phyloP scores from a whole-genome alignment of 2,113 vertebrate genomes.

The Marmota flaviventris region DNA sequence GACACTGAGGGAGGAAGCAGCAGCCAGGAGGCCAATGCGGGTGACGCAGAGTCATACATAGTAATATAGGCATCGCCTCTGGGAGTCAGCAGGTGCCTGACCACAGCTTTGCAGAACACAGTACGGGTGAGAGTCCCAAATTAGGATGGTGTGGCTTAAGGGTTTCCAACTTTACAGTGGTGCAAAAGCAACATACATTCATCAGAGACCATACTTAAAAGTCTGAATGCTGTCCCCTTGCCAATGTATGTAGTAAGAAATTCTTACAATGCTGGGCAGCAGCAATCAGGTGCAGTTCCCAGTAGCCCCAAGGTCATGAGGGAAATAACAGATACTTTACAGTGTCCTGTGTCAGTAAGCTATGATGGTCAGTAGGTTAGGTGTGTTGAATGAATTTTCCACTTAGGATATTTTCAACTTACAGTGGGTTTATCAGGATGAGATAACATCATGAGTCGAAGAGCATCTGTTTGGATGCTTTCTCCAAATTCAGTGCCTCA shows the following conservation, averaged over 20 bases:
- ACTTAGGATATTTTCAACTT: background rate
- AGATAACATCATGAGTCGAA: background rate
- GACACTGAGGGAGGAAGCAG: background rate
- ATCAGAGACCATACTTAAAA: rapidly evolving
- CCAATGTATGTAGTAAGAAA: background rate
- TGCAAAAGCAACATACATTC: background rate
- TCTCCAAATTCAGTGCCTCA: background rate
- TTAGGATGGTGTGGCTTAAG: too few relatives aligned
- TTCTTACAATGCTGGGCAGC: background rate
- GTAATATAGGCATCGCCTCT: too few relatives aligned
- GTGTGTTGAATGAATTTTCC: background rate
- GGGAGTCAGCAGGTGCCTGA: background rate
- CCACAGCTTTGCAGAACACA: background rate
- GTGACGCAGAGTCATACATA: too few relatives aligned
- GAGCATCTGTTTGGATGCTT: background rate
- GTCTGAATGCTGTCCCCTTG: background rate
- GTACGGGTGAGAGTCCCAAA: background rate
- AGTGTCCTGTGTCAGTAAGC: too few relatives aligned
- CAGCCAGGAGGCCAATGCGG: background rate
- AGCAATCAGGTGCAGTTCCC: background rate
- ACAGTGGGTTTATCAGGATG: background rate
- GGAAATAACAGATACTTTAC: background rate
- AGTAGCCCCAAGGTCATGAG: too few relatives aligned
- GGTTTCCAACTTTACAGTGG: background rate
- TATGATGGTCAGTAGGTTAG: too few relatives aligned